phyloP scores from a whole-genome alignment of 2,888 invertebrate species.

The Ypsolopha scabrella region DNA sequence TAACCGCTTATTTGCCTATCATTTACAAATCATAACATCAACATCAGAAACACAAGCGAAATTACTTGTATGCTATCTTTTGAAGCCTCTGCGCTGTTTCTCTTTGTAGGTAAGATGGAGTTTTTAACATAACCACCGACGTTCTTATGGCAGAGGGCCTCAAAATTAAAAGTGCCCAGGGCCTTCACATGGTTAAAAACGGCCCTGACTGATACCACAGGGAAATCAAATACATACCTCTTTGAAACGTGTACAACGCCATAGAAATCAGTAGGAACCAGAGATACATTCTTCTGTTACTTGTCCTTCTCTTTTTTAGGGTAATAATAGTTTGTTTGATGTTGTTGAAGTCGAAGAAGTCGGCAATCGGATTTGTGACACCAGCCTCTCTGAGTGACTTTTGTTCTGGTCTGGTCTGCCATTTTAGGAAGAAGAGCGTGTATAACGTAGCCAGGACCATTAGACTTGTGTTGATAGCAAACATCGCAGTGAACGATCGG shows the following conservation, averaged over 20 bases:
- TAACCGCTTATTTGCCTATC: too few species aligned
- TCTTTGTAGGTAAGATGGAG: too few species aligned
- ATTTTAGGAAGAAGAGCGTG: constrained; percentile 72
- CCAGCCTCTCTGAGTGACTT: constrained; percentile 69
- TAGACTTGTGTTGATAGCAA: constrained; percentile 75
- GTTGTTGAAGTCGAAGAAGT: constrained; percentile 80
- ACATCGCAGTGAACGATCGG: constrained; percentile 79
- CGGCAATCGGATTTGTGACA: constrained; percentile 69
- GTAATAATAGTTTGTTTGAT: constrained; percentile 73
- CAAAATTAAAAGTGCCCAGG: too few species aligned
- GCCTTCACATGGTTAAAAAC: too few species aligned
- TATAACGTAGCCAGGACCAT: constrained; percentile 75
- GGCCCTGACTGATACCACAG: too few species aligned
- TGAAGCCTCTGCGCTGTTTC: too few species aligned
- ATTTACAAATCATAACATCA: too few species aligned
- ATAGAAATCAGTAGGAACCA: constrained; percentile 79
- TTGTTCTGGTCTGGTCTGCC: constrained; percentile 78
- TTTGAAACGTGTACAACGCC: constrained; percentile 85
- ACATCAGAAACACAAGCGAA: too few species aligned
- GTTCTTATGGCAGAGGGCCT: too few species aligned
- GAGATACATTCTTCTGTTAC: constrained; percentile 72
- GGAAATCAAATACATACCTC: constrained; percentile 46
- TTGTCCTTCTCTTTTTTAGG: constrained; percentile 68
- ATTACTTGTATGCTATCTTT: too few species aligned
- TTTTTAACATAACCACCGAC: too few species aligned